Evolutionary conservation across 2,113 vertebrate genomes (phyloP), one percentile per base, ranked within the genome.

Genomic region (Cervus canadensis): DNA sequence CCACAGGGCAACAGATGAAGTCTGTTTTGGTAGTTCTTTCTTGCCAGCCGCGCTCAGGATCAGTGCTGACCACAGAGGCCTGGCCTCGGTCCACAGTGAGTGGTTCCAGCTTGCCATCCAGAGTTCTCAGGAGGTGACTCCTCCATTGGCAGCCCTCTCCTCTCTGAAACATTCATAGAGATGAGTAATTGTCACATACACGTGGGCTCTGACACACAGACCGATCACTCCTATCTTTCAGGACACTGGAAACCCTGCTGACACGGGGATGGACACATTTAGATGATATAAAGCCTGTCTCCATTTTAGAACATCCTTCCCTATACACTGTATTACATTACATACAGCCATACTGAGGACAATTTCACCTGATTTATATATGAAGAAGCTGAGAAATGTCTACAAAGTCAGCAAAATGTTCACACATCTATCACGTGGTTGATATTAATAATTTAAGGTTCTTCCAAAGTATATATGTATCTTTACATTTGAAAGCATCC

Each of bases 201-300:
- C 71, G n/a, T 71, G 16, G 96, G 8, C 45, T 97, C 91, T 15
- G 59, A 84, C 86, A 92, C 95, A 92, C 76, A 94, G 85, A 40
- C 4, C 6, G 0, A 97, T 95, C 5, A 0, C 23, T 94, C 83
- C 96, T 45, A 86, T 93, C 87, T 98, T 89, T 98, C 95, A 92
- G 94, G 98, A 97, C 92, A 93, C 96, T 97, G 94, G 89, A 97
- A 92, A 96, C 91, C 97, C 96, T 96, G 96, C 96, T 94, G 81
- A 94, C 96, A 52, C 64, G 48, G 82, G 13, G 36, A 59, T 21
- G 60, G 11, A 21, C 33, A 84, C 3, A 33, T 25, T 36, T 67
- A 85, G 85, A 26, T 36, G 12, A 98, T 52, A 36, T 92, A 97
- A 90, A 95, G 89, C 85, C 90, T 95, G 52, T 89, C 45, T 96